phyloP scores from a whole-genome alignment of 2,888 invertebrate genomes.

The Trissonchulus latispiculum region DNA sequence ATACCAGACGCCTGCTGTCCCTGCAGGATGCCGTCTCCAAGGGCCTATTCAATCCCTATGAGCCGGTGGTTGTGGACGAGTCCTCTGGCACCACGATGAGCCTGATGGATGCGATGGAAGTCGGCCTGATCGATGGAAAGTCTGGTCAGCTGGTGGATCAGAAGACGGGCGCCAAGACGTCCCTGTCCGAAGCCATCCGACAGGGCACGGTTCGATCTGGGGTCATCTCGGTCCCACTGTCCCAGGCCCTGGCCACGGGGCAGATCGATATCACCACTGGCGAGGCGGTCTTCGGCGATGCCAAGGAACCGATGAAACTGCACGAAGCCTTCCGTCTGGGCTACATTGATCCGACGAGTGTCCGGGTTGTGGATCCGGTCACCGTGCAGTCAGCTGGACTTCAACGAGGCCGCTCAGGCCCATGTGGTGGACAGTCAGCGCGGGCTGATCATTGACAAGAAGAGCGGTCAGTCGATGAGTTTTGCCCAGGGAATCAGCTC shows the following conservation, averaged over 20 bases:
- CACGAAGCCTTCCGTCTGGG: conserved; percentile 69
- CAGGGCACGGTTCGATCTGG: conserved; percentile 41
- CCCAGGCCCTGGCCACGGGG: conserved; percentile 25
- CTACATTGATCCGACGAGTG: conserved; percentile 59
- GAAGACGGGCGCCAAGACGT: conserved; percentile 43
- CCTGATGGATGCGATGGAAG: conserved; percentile 45
- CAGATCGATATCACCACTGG: conserved; percentile 52
- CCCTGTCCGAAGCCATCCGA: conserved; percentile 45
- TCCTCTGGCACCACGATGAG: conserved; percentile 38
- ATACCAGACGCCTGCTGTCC: conserved; percentile 59
- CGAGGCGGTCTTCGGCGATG: conserved; percentile 63
- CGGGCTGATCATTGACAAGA: conserved; percentile 45
- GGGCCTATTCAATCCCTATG: conserved; percentile 45
- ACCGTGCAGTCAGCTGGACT: conserved; percentile 34
- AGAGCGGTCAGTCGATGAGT: conserved; percentile 38
- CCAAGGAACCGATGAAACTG: conserved; percentile 56
- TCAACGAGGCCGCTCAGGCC: conserved; percentile 38
- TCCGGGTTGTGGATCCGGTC: conserved; percentile 32
- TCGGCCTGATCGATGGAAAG: conserved; percentile 46
- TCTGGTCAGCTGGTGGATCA: conserved; percentile 47
- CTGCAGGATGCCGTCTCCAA: conserved; percentile 56
- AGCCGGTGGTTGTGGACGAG: conserved; percentile 38
- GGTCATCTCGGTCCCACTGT: conserved; percentile 38
- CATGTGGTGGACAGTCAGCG: conserved; percentile 34
- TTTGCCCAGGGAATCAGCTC: conserved; percentile 33